phyloP scores from a whole-genome alignment of 2,888 invertebrate genomes.

The Hedychridium roseum region DNA sequence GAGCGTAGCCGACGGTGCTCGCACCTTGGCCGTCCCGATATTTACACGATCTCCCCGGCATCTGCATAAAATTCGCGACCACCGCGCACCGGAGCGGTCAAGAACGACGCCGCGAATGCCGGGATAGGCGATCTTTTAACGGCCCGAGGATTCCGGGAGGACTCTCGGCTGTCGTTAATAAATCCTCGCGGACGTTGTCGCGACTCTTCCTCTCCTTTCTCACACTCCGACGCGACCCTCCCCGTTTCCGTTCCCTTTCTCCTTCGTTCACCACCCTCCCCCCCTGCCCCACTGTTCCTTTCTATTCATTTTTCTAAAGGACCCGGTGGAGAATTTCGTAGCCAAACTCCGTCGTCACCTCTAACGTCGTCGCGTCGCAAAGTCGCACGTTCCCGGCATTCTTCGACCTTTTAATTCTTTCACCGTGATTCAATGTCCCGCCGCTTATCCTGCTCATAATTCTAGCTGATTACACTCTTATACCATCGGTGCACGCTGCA shows the following conservation, averaged over 20 bases:
- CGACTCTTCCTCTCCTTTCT: constrained; percentile 17
- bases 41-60: constrained; percentile 44
- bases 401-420: no score
- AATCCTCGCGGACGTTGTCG: constrained; percentile 46
- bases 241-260: background rate
- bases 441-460: no score
- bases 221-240: background rate
- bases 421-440: no score
- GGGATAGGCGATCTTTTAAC: constrained; percentile 38
- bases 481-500: no score
- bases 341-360: no score
- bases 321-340: no score
- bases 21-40: constrained; percentile 33
- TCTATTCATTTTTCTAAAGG: background rate
- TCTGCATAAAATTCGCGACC: constrained; percentile 52
- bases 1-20: constrained; percentile 2
- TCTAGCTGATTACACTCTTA: no score
- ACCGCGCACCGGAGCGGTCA: constrained; percentile 22
- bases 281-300: background rate
- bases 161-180: constrained; percentile 50
- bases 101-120: constrained; percentile 13
- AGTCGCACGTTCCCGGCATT: no score
- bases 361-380: no score
- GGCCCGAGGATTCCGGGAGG: constrained; percentile 35
- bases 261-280: background rate